Percentiles rank a stretch among this genome's conserved stretches.
These are phyloP conservation scores for Lampris incognitus DNA, from an alignment of 2,113 vertebrate genomes.

Conservation along the genomic window DNA sequence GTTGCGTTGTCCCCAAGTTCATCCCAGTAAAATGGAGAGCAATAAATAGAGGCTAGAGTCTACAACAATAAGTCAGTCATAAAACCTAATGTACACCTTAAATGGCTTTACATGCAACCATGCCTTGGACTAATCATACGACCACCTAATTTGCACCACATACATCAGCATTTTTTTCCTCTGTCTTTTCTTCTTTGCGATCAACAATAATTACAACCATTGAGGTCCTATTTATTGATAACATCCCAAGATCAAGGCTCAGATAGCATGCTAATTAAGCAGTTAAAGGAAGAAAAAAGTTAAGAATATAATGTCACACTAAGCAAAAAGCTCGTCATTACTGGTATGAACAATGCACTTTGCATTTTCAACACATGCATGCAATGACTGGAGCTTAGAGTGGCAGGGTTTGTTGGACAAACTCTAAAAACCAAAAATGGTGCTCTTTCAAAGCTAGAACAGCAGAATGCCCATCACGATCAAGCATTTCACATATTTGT, in stretches of 20 bases:
- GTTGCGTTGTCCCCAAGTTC: slow-evolving; percentile 36
- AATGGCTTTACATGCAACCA: slow-evolving; percentile 32
- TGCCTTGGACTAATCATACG: slow-evolving; percentile 33
- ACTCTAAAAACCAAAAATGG: slow-evolving; percentile 26
- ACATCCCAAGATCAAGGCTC: slow-evolving; percentile 51
- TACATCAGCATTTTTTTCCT: not conserved
- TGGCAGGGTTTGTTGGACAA: slow-evolving; percentile 56
- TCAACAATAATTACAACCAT: slow-evolving; percentile 1
- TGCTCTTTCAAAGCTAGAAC: slow-evolving; percentile 49
- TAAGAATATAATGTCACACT: slow-evolving; percentile 50
- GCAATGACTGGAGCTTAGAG: slow-evolving; percentile 70
- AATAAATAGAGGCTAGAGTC: slow-evolving; percentile 65
- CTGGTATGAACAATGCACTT: slow-evolving; percentile 71
- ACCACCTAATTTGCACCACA: slow-evolving; percentile 23
- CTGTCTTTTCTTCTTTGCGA: not conserved
- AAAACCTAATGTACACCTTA: slow-evolving; percentile 51
- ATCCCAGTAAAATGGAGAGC: slow-evolving; percentile 41
- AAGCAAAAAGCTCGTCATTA: slow-evolving; percentile 65
- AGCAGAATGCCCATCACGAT: slow-evolving; percentile 24
- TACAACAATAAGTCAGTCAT: slow-evolving; percentile 60
- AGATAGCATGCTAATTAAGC: slow-evolving; percentile 55
- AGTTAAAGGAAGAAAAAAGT: not conserved
- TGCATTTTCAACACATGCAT: slow-evolving; percentile 75
- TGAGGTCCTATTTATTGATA: not conserved
- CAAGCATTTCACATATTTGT: not conserved